A percentile compares a stretch with the other conserved stretches of the same genome.
These are phyloP conservation scores for Bombus consobrinus DNA, from an alignment of 1,140 invertebrate species.

Conservation along the genomic window DNA sequence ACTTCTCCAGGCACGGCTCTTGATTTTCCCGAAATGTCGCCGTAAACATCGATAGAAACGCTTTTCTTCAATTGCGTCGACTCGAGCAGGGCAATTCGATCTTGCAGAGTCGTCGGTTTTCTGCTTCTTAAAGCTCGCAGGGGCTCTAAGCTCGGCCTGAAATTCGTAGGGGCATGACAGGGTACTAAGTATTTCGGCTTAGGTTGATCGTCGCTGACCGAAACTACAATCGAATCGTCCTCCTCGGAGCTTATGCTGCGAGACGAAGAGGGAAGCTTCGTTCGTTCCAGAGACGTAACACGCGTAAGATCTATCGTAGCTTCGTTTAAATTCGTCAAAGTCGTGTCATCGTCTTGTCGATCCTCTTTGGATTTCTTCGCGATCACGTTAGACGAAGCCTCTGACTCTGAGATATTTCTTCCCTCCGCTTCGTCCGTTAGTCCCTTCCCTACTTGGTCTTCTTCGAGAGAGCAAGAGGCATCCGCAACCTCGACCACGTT, in stretches of 20 bases:
- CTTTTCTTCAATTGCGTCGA: constrained; percentile 40
- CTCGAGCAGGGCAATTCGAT: constrained; percentile 61
- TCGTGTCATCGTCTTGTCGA: not conserved
- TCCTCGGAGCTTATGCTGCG: constrained; percentile 66
- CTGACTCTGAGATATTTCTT: not conserved
- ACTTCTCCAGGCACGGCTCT: not conserved
- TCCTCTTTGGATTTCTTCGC: not conserved
- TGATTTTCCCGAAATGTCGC: constrained; percentile 45
- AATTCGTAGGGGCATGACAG: constrained; percentile 74
- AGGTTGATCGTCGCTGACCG: constrained; percentile 54
- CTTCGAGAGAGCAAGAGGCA: not conserved
- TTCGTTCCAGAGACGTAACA: constrained; percentile 50
- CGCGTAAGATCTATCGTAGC: not conserved
- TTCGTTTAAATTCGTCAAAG: constrained; percentile 16
- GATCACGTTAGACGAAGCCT: not conserved
- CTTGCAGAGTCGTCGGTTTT: constrained; percentile 71
- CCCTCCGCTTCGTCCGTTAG: no score
- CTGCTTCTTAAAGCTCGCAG: constrained; percentile 72
- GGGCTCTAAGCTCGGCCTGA: constrained; percentile 75
- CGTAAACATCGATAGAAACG: constrained; percentile 61
- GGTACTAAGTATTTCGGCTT: constrained; percentile 72
- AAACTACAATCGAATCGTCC: constrained; percentile 59
- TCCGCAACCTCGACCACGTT: not conserved
- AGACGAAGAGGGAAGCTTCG: constrained; percentile 47
- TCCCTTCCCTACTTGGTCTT: not conserved